Conservation (phyloP, 1,140 invertebrate species). For the Heliothis subflexa region DNA sequence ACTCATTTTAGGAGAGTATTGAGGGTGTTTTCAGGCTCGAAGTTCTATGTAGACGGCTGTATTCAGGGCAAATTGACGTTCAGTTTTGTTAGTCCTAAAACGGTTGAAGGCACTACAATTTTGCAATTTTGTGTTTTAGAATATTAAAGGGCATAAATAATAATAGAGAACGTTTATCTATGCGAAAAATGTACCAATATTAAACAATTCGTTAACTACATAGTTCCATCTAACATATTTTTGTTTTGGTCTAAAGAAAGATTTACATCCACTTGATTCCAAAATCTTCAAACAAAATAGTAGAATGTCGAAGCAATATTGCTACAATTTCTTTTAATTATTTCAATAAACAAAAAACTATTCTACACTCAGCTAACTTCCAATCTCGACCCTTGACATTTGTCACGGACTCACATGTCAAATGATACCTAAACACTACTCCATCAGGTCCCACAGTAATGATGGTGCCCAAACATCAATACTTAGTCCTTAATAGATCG, state of each 20-base stretch:
- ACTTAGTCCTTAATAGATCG: conserved; percentile 33
- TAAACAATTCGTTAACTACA: too few species aligned
- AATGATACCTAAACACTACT: neutral
- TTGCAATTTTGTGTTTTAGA: too few species aligned
- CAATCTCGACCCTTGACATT: neutral
- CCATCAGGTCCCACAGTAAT: conserved; percentile 21
- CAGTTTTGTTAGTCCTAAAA: conserved; percentile 1
- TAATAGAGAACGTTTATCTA: too few species aligned
- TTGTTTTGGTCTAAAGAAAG: too few species aligned
- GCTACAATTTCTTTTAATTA: too few species aligned
- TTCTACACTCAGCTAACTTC: neutral
- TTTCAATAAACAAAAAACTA: neutral
- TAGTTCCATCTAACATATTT: too few species aligned
- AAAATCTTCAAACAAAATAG: too few species aligned
- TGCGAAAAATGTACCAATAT: too few species aligned
- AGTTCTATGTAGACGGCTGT: neutral
- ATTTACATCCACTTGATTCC: too few species aligned
- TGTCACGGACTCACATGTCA: conserved; percentile 7
- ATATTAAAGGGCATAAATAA: too few species aligned
- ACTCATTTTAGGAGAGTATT: conserved; percentile 35
- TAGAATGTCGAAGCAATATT: too few species aligned
- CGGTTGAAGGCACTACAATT: neutral
- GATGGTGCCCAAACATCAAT: conserved; percentile 28
- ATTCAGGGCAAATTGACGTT: conserved; percentile 22
- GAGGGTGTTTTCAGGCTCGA: neutral